phyloP scores from a whole-genome alignment of 2,888 invertebrate genomes.

The Chorisops tibialis region DNA sequence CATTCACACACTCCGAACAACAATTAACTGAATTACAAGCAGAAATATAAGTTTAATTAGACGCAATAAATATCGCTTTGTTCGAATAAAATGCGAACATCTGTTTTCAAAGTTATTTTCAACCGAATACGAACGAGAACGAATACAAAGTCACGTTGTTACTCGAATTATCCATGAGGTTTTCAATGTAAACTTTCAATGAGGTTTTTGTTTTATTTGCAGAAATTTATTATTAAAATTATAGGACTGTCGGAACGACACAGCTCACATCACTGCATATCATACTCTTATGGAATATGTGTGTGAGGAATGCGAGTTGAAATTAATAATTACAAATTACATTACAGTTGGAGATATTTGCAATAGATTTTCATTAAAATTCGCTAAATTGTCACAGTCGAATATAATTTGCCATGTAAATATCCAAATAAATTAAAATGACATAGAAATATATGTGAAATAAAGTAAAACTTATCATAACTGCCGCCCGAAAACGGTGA shows the following conservation, averaged over 20 bases:
- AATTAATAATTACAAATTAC: too few species aligned
- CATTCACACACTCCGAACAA: neutral
- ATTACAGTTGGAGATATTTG: too few species aligned
- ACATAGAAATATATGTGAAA: too few species aligned
- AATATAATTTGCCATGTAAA: too few species aligned
- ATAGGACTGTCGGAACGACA: slow-evolving; percentile 1
- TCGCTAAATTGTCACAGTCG: too few species aligned
- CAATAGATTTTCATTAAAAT: too few species aligned
- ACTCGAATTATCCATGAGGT: slow-evolving; percentile 1
- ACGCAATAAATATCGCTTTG: slow-evolving; percentile 21
- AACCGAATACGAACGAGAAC: neutral
- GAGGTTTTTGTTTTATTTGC: slow-evolving; percentile 11
- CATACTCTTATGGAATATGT: too few species aligned
- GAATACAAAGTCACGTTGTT: neutral
- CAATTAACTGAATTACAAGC: slow-evolving; percentile 10
- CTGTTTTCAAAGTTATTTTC: slow-evolving; percentile 21
- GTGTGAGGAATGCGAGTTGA: too few species aligned
- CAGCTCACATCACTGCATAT: neutral
- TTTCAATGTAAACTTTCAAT: slow-evolving; percentile 2
- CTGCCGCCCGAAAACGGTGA: too few species aligned
- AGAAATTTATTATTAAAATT: slow-evolving; percentile 18
- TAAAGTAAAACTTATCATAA: too few species aligned
- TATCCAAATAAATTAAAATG: too few species aligned
- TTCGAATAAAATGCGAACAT: slow-evolving; percentile 20
- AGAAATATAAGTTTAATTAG: slow-evolving; percentile 21